Conservation (phyloP, 2,888 invertebrate genomes). For the Sesia apiformis region DNA sequence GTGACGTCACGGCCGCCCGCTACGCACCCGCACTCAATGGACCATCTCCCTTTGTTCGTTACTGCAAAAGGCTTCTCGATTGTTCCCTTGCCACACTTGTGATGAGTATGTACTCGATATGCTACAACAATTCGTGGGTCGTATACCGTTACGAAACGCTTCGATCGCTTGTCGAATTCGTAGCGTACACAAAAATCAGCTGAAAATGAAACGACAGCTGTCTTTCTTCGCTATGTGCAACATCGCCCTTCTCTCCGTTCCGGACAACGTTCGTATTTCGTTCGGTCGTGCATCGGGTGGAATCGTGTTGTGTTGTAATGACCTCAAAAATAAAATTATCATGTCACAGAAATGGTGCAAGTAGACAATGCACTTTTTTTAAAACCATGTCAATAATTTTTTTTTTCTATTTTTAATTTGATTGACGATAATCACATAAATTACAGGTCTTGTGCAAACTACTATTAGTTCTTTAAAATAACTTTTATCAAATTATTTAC, state of each 20-base stretch:
- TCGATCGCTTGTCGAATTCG: constrained; percentile 16
- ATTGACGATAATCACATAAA: too few species aligned
- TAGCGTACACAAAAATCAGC: constrained; percentile 73
- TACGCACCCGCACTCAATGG: constrained; percentile 57
- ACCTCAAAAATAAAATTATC: constrained; percentile 39
- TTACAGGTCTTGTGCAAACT: too few species aligned
- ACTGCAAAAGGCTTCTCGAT: constrained; percentile 22
- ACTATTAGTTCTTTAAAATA: too few species aligned
- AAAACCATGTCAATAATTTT: background rate
- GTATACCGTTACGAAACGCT: constrained; percentile 18
- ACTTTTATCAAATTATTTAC: too few species aligned
- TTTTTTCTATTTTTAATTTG: too few species aligned
- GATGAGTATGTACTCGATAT: constrained; percentile 7
- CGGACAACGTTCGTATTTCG: constrained; percentile 47
- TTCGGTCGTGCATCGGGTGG: constrained; percentile 45
- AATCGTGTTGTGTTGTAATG: constrained; percentile 41
- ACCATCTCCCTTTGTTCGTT: constrained; percentile 68
- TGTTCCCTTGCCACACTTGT: constrained; percentile 11
- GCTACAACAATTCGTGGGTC: constrained; percentile 5
- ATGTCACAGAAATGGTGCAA: background rate
- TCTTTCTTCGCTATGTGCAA: constrained; percentile 54
- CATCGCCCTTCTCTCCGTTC: constrained; percentile 48
- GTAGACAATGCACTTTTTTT: background rate
- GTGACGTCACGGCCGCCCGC: constrained; percentile 65
- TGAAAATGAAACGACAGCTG: constrained; percentile 73